Evolutionary conservation across 2,888 invertebrate genomes (phyloP).

Genomic region (Trissonchulus latispiculum): DNA sequence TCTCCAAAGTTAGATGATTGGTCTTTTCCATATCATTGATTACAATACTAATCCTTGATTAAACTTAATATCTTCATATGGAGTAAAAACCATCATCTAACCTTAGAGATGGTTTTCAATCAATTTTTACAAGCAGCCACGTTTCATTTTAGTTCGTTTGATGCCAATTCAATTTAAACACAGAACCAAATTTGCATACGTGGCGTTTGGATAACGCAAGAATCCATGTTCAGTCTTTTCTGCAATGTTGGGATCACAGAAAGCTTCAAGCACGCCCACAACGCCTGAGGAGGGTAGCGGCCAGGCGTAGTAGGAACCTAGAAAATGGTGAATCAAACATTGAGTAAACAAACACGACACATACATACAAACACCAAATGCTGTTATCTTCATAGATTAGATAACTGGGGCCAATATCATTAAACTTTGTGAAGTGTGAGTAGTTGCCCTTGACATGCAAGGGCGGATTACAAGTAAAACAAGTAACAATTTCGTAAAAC

Average conservation of each 20-base stretch:
- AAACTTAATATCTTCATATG: too few relatives aligned
- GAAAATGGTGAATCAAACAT: slow-evolving; percentile 37
- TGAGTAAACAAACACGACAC: neutral
- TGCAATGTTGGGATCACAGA: slow-evolving; percentile 44
- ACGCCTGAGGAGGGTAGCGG: slow-evolving; percentile 48
- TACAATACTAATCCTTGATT: too few relatives aligned
- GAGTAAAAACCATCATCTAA: too few relatives aligned
- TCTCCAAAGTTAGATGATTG: too few relatives aligned
- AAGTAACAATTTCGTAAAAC: neutral
- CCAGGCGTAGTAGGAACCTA: too few relatives aligned
- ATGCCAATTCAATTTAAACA: neutral
- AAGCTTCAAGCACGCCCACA: slow-evolving; percentile 47
- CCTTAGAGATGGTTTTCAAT: too few relatives aligned
- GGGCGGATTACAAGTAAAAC: neutral
- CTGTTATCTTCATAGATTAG: neutral
- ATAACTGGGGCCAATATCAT: neutral
- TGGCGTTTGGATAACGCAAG: slow-evolving; percentile 42
- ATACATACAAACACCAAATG: neutral
- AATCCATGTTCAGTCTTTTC: slow-evolving; percentile 44
- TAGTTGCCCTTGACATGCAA: too few relatives aligned
- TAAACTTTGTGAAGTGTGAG: too few relatives aligned
- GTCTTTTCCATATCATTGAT: too few relatives aligned
- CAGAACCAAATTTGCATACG: slow-evolving; percentile 36
- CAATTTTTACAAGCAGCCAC: too few relatives aligned
- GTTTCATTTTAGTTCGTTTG: neutral